Evolutionary conservation across 2,113 vertebrate species (phyloP).

Genomic region (Machaerirhynchus nigripectus): DNA sequence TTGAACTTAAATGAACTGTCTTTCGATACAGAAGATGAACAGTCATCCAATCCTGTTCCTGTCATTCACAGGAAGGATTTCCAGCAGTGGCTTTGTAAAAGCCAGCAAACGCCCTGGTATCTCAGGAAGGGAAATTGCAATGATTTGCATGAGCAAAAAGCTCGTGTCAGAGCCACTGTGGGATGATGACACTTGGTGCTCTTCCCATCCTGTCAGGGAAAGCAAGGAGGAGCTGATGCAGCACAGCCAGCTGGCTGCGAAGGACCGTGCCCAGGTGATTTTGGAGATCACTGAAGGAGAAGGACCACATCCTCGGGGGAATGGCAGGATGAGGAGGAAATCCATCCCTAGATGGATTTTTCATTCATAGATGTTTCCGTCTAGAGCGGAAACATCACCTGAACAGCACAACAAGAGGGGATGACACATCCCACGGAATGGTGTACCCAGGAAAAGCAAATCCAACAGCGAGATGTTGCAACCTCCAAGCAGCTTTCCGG

Average conservation of each 20-base stretch:
- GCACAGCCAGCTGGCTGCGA: neutral
- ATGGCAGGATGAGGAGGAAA: neutral
- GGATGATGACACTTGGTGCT: neutral
- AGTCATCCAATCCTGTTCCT: neutral
- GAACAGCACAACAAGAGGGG: neutral
- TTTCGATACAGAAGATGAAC: neutral
- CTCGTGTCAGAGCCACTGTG: neutral
- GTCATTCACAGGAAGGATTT: neutral
- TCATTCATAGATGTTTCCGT: too few relatives aligned
- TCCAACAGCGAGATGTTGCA: accelerated
- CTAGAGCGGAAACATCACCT: neutral
- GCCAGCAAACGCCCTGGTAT: neutral
- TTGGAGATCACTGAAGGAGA: neutral
- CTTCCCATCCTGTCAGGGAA: neutral
- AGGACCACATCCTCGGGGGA: neutral
- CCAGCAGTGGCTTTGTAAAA: neutral
- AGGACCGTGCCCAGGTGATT: neutral
- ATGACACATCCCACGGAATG: accelerated
- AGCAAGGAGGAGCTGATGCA: neutral
- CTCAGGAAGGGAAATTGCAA: neutral
- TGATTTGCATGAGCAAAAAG: neutral
- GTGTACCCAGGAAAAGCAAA: neutral
- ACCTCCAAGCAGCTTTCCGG: neutral
- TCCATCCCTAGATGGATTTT: too few relatives aligned
- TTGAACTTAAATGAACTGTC: neutral